phyloP scores from a whole-genome alignment of 2,113 vertebrate genomes.

The Pomatostomus ruficeps region DNA sequence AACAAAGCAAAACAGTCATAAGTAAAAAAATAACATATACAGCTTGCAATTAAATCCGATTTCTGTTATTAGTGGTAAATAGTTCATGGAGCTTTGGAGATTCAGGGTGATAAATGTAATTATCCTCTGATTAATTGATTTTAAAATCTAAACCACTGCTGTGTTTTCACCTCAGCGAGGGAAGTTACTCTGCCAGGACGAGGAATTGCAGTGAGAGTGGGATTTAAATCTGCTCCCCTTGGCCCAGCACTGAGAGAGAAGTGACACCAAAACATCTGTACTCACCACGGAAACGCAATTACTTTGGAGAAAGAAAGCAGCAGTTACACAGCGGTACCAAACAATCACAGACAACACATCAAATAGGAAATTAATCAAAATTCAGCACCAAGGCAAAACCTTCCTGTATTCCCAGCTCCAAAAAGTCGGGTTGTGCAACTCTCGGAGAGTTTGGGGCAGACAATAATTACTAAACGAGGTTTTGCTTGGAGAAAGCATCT shows the following conservation, averaged over 20 bases:
- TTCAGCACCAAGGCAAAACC: not conserved
- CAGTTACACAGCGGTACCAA: constrained; percentile 12
- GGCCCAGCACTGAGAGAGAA: not conserved
- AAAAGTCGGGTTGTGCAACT: not conserved
- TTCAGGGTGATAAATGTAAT: not conserved
- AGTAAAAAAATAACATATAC: not conserved
- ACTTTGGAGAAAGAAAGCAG: constrained; percentile 56
- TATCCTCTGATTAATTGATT: not conserved
- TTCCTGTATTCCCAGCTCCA: not conserved
- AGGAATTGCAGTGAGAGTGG: not conserved
- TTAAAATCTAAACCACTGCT: not conserved
- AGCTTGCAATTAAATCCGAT: not conserved
- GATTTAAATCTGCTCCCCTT: not conserved
- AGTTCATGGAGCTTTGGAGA: not conserved
- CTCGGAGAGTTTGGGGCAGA: not conserved
- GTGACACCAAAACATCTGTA: constrained; percentile 45
- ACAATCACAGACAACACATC: not conserved
- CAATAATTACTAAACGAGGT: not conserved
- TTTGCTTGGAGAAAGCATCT: constrained; percentile 13
- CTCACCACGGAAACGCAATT: constrained; percentile 60
- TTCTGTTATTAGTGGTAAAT: not conserved
- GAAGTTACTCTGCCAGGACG: not conserved
- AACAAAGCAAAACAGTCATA: not conserved
- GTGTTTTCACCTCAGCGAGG: not conserved
- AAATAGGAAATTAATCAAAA: not conserved